Evolutionary conservation across 2,888 invertebrate species (phyloP).

Genomic region (Volucella inflata): DNA sequence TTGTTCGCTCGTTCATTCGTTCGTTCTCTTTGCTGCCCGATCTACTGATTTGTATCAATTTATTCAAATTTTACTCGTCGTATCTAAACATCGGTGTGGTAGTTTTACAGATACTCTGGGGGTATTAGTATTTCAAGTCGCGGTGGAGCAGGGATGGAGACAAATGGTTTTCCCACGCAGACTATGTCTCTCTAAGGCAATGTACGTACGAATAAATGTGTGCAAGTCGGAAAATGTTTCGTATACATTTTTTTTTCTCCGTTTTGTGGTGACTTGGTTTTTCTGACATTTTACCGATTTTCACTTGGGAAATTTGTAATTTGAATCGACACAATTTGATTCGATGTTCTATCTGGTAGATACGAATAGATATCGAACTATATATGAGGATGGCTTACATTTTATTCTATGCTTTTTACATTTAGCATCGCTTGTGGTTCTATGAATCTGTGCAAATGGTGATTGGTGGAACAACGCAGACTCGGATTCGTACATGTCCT

Average conservation of each 20-base stretch:
- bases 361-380: constrained; percentile 10
- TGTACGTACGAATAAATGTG: constrained; percentile 14
- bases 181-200: constrained; percentile 51
- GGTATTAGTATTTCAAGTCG: constrained; percentile 39
- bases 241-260: constrained; percentile 9
- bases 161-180: constrained; percentile 68
- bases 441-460: constrained; percentile 23
- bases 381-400: not conserved
- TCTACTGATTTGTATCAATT: constrained; percentile 68
- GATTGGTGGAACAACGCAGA: constrained; percentile 10
- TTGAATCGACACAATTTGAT: constrained; percentile 63
- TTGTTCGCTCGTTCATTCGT: not conserved
- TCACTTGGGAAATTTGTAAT: constrained; percentile 70
- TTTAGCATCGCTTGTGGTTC: constrained; percentile 30
- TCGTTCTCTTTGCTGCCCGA: constrained; percentile 23
- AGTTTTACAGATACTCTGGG: constrained; percentile 43
- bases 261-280: constrained; percentile 51
- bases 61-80: constrained; percentile 69
- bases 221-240: constrained; percentile 38
- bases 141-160: constrained; percentile 18
- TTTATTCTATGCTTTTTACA: not conserved
- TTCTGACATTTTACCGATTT: constrained; percentile 57
- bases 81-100: constrained; percentile 28
- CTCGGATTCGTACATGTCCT: constrained; percentile 3
- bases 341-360: constrained; percentile 36